Evolutionary conservation across 2,888 invertebrate genomes (phyloP).

Genomic region (Thecophora atra): DNA sequence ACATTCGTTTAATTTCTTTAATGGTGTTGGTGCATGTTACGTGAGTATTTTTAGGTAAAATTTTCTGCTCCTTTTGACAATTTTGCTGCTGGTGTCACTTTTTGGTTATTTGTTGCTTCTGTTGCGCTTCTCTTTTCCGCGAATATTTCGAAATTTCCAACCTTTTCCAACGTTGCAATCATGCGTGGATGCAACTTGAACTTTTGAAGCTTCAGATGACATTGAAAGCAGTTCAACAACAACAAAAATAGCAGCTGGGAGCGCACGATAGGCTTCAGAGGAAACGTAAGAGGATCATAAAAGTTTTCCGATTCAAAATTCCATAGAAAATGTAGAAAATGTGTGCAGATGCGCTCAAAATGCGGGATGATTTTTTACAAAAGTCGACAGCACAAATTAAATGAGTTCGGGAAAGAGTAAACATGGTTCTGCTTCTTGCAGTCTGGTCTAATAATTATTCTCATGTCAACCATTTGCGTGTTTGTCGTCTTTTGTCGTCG

Average conservation of each 20-base stretch:
- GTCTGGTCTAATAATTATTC: background rate
- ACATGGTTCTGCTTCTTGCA: background rate
- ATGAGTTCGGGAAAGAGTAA: background rate
- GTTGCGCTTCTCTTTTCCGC: slow-evolving; percentile 18
- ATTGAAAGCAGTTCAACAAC: background rate
- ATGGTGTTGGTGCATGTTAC: no score
- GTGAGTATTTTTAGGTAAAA: background rate
- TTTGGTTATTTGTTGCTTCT: background rate
- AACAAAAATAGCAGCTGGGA: background rate
- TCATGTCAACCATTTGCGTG: slow-evolving; percentile 2
- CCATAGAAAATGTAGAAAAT: background rate
- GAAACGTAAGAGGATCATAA: background rate
- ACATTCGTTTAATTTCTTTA: no score
- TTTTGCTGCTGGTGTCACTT: background rate
- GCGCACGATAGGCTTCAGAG: background rate
- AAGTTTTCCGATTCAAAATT: background rate
- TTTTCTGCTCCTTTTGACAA: background rate
- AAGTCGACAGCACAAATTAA: background rate
- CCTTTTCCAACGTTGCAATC: slow-evolving; percentile 28
- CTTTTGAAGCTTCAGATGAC: slow-evolving; percentile 19
- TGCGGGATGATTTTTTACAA: background rate
- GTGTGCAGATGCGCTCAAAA: background rate
- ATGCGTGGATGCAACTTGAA: slow-evolving; percentile 32
- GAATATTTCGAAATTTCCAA: slow-evolving; percentile 21
- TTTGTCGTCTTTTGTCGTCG: slow-evolving; percentile 45